Evolutionary conservation across 1,140 invertebrate species (phyloP).

Genomic region (Leptoteleia sp.): DNA sequence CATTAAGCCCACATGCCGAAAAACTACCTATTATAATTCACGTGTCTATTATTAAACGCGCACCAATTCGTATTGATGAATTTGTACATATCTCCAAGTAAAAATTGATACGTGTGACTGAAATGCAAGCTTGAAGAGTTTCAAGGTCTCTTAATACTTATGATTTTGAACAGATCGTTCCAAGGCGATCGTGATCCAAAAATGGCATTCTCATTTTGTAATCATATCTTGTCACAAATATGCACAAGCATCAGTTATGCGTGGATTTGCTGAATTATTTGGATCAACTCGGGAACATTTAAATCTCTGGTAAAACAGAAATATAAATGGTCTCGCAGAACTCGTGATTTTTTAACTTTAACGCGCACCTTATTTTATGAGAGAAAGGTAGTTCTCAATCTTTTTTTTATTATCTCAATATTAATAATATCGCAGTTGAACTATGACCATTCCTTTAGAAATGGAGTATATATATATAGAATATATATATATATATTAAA

Average conservation of each 20-base stretch:
- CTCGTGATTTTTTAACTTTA: no score
- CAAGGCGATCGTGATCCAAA: constrained; percentile 53
- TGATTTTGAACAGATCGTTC: constrained; percentile 43
- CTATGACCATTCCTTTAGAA: no score
- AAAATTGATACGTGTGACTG: constrained; percentile 23
- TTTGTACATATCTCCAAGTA: constrained; percentile 8
- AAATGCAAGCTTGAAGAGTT: constrained; percentile 19
- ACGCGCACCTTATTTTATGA: background rate
- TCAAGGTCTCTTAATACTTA: constrained; percentile 29
- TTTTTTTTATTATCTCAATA: no score
- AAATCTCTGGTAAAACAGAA: constrained; percentile 6
- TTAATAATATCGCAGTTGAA: no score
- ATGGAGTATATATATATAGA: no score
- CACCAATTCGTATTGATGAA: no score
- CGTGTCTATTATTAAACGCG: background rate
- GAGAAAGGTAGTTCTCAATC: no score
- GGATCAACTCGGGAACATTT: constrained; percentile 13
- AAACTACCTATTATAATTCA: background rate
- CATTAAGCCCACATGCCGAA: background rate
- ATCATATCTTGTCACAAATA: constrained; percentile 47
- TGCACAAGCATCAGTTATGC: constrained; percentile 10
- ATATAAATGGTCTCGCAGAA: background rate
- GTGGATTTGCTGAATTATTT: constrained; percentile 24
- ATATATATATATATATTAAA: no score
- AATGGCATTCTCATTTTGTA: constrained; percentile 47